Conservation (phyloP, 1,140 invertebrate genomes). For the Argopecten irradians region DNA sequence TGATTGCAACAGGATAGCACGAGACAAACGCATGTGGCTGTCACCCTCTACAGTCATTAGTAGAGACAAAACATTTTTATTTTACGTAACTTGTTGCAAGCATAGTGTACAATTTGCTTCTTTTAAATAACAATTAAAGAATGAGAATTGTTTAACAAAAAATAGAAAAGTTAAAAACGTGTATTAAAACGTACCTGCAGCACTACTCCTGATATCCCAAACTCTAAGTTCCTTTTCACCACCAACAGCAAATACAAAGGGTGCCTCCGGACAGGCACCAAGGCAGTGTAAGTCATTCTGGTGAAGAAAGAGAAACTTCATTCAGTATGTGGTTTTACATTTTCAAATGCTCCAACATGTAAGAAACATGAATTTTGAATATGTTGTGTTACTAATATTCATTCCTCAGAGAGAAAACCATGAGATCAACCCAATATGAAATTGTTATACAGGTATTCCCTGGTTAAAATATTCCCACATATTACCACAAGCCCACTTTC, state of each 20-base stretch:
- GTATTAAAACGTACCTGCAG: conserved; percentile 80
- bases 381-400: too few species aligned
- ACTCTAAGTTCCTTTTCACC: conserved; percentile 89
- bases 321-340: neutral
- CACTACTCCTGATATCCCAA: conserved; percentile 84
- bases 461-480: too few species aligned
- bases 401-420: too few species aligned
- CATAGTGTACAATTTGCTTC: neutral
- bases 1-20: too few species aligned
- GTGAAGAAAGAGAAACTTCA: conserved; percentile 12
- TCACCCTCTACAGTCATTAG: neutral
- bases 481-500: too few species aligned
- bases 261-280: conserved; percentile 86
- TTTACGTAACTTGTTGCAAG: neutral
- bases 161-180: neutral
- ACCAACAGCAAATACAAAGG: conserved; percentile 87
- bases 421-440: too few species aligned
- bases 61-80: neutral
- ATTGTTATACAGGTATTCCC: too few species aligned
- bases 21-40: neutral
- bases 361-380: too few species aligned
- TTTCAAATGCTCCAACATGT: too few species aligned
- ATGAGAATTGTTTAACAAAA: neutral
- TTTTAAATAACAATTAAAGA: neutral
- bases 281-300: conserved; percentile 85